Evolutionary conservation across 2,797 vertebrate species (phyloP).

Genomic region (Parotocinclus haroldoi): DNA sequence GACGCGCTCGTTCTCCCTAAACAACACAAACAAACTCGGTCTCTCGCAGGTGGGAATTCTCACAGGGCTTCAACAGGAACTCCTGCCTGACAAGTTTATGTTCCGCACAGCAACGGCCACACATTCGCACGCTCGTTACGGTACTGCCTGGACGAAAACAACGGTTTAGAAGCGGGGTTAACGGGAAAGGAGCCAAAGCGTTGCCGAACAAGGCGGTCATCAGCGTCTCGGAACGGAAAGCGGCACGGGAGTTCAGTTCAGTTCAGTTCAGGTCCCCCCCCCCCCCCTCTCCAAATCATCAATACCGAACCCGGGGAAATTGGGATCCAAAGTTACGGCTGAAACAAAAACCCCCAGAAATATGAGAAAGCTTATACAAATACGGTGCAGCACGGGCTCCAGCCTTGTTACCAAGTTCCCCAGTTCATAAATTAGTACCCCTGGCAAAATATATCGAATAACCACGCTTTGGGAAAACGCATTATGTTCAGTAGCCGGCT

Average conservation of each 20-base stretch:
- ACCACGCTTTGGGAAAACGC: no score
- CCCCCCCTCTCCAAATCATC: no score
- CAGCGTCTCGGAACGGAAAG: slow-evolving; percentile 35
- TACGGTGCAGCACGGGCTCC: background rate
- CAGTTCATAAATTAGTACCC: no score
- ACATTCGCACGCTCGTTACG: background rate
- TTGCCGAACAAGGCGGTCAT: slow-evolving; percentile 32
- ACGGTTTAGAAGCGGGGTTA: slow-evolving; percentile 8
- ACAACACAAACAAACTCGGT: slow-evolving; percentile 47
- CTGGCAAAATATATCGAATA: no score
- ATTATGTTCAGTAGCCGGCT: no score
- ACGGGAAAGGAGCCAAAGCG: slow-evolving; percentile 6
- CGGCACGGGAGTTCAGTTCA: slow-evolving; percentile 52
- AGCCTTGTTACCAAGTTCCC: no score
- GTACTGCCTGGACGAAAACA: background rate
- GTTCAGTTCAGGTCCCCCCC: no score
- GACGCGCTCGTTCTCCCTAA: slow-evolving; percentile 29
- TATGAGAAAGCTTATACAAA: slow-evolving; percentile 39
- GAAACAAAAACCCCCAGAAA: slow-evolving; percentile 49
- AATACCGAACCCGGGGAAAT: slow-evolving; percentile 30
- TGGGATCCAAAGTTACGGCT: slow-evolving; percentile 44
- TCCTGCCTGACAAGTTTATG: slow-evolving; percentile 14
- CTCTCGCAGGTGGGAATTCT: slow-evolving; percentile 40
- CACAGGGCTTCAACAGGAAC: slow-evolving; percentile 30
- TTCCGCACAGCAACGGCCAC: slow-evolving; percentile 16